Percentiles rank a stretch among this genome's conserved stretches.
phyloP scores from a whole-genome alignment of 2,888 invertebrate genomes.

The Xanthia togata region DNA sequence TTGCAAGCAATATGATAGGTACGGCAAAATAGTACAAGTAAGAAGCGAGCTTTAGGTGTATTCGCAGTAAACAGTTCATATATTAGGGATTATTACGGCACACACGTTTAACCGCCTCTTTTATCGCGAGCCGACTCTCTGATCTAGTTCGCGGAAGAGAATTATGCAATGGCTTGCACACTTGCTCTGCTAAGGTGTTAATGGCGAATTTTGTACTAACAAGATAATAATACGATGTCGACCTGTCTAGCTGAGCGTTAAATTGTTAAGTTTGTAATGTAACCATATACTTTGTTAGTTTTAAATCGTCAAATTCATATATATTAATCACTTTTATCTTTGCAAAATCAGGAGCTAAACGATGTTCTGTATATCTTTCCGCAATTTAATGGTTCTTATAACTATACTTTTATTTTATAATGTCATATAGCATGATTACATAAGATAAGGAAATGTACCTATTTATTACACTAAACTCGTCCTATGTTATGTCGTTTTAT shows the following conservation, averaged over 20 bases:
- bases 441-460: constrained; percentile 47
- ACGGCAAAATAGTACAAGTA: constrained; percentile 4
- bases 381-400: background rate
- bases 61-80: constrained; percentile 48
- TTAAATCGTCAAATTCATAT: background rate
- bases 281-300: background rate
- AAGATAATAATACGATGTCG: constrained; percentile 44
- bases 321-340: background rate
- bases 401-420: constrained; percentile 16
- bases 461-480: constrained; percentile 37
- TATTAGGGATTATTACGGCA: constrained; percentile 56
- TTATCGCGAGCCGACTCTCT: constrained; percentile 50
- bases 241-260: constrained; percentile 18
- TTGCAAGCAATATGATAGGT: background rate
- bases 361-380: background rate
- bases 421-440: constrained; percentile 25
- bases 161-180: constrained; percentile 62
- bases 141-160: constrained; percentile 64
- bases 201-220: constrained; percentile 52
- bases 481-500: constrained; percentile 43
- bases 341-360: constrained; percentile 9
- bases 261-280: constrained; percentile 13
- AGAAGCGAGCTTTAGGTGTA: constrained; percentile 29
- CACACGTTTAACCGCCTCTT: constrained; percentile 54
- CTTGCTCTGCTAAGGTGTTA: constrained; percentile 53